Conservation (phyloP, 1,140 invertebrate species). For the Drosophila tsacasi region DNA sequence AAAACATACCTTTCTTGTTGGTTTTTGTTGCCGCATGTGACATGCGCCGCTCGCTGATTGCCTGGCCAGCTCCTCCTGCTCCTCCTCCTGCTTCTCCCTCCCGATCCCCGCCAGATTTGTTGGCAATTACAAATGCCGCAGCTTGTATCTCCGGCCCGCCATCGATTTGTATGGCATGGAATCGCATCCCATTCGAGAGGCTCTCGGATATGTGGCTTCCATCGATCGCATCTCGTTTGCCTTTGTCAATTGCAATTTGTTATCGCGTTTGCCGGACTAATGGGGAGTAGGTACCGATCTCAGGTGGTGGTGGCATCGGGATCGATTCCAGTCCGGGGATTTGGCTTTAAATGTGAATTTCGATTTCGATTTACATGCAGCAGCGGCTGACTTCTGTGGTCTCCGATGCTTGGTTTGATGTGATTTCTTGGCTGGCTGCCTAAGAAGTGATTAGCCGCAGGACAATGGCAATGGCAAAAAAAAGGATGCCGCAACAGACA, state of each 20-base stretch:
- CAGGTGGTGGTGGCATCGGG: slow-evolving; percentile 36
- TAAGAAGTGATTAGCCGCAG: slow-evolving; percentile 41
- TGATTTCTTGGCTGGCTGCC: slow-evolving; percentile 24
- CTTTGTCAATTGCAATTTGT: slow-evolving; percentile 85
- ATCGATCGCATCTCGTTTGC: slow-evolving; percentile 49
- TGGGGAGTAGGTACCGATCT: slow-evolving; percentile 40
- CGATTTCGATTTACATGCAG: slow-evolving; percentile 8
- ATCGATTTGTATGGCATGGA: slow-evolving; percentile 75
- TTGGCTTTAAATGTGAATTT: slow-evolving; percentile 23
- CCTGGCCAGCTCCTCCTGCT: slow-evolving; percentile 35
- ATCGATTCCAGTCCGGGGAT: slow-evolving; percentile 45
- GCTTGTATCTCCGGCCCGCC: slow-evolving; percentile 75
- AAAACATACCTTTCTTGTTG: neutral
- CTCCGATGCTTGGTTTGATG: neutral
- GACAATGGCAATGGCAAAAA: slow-evolving; percentile 28
- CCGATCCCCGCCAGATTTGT: slow-evolving; percentile 19
- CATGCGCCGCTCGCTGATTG: slow-evolving; percentile 75
- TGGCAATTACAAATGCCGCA: slow-evolving; percentile 79
- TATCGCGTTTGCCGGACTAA: slow-evolving; percentile 65
- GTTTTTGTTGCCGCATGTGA: slow-evolving; percentile 55
- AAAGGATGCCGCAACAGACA: slow-evolving; percentile 27
- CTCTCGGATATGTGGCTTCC: slow-evolving; percentile 47
- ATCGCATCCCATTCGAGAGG: slow-evolving; percentile 56
- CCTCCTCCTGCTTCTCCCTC: slow-evolving; percentile 4
- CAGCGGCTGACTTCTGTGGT: slow-evolving; percentile 50